Evolutionary conservation across 2,888 invertebrate genomes (phyloP), one percentile per base, ranked within the genome.

Genomic region (Mellilla xanthometata): DNA sequence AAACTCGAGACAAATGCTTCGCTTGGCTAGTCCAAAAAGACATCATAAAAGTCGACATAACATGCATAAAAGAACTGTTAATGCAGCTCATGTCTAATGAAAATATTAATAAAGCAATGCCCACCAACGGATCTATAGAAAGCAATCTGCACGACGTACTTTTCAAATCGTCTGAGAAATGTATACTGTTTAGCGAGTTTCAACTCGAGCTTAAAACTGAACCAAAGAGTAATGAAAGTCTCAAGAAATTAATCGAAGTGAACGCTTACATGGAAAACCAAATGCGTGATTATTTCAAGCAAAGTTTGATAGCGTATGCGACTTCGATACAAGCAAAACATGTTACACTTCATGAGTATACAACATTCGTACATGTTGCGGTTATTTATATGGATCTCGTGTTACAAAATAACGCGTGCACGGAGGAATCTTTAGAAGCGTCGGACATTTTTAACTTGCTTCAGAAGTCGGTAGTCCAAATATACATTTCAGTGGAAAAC

Each of bases 161-260:
- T 45, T 86, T 82, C 49, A 55, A 70, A 49, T 72, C 71, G 2
- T 62, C 65, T 12, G 85, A 86, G 29, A 73, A 68, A 47, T 71
- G 72, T 51, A 76, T 83, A 41, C 59, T 89, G 39, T 83, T 81
- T 33, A 79, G 75, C 53, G 80, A 80, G 57, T 88, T 89, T 53
- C 79, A 85, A 67, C 53, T 69, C 23, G 62, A 74, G 7, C 49
- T 72, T 36, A 23, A 48, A 23, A 53, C 36, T 15, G 22, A 29
- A 15, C n/a, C 38, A 22, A 4, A 12, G 8, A 30, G 9, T n/a
- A 19, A 49, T 11, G 42, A 39, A 46, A 53, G 39, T 33, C 24
- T 15, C 12, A 39, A 39, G 10, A 59, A 67, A 49, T 43, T 53
- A 5, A 46, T 65, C 13, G 77, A 76, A 48, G 52, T 73, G 13